Conservation (phyloP, 2,113 vertebrate genomes). For the Podarcis raffonei region DNA sequence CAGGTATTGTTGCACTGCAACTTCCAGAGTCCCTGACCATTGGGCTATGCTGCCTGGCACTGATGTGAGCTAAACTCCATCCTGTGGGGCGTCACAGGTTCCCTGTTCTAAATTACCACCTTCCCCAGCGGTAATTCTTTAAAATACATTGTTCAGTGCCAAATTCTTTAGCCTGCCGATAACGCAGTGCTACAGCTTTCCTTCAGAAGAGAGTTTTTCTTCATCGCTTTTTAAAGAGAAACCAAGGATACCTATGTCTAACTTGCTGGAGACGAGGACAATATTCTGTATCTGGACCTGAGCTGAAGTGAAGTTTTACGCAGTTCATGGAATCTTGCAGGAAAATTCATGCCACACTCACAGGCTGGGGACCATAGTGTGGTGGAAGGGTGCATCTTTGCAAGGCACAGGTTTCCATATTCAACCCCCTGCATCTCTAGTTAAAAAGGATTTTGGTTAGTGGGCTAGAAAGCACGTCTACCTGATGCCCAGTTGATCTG, state of each 20-base stretch:
- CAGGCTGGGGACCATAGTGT: not conserved
- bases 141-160: not conserved
- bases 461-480: not conserved
- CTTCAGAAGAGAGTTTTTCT: not conserved
- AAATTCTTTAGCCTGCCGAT: not conserved
- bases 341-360: not conserved
- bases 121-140: not conserved
- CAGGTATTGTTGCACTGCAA: too few species aligned
- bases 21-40: too few species aligned
- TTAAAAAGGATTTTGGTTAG: not conserved
- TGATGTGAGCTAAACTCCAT: too few species aligned
- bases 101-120: not conserved
- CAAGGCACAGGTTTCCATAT: not conserved
- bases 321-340: too few species aligned
- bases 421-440: not conserved
- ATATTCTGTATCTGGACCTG: not conserved
- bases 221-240: not conserved
- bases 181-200: not conserved
- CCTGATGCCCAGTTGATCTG: too few species aligned
- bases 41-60: too few species aligned
- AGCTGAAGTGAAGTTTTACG: not conserved
- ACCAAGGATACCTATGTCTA: not conserved
- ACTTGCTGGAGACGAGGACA: not conserved
- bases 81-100: too few species aligned
- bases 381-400: not conserved